Evolutionary conservation across 2,113 vertebrate genomes (phyloP).

Genomic region (Misgurnus anguillicaudatus): DNA sequence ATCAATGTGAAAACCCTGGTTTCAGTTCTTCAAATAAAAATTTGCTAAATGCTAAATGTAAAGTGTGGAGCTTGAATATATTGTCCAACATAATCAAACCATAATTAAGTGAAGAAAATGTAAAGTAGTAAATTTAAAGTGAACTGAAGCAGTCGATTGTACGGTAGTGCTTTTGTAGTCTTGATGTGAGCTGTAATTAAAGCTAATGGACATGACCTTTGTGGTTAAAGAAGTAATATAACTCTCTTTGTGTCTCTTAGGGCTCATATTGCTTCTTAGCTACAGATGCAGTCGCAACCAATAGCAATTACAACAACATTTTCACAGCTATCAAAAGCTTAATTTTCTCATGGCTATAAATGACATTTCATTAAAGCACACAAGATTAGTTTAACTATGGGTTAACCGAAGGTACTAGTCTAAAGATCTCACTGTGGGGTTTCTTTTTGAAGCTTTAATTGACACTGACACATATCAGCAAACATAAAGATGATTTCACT

Average conservation of each 20-base stretch:
- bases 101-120: slow-evolving; percentile 5
- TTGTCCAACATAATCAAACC: slow-evolving; percentile 1
- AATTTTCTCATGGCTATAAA: slow-evolving; percentile 41
- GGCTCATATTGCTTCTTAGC: slow-evolving; percentile 1
- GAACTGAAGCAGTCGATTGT: background rate
- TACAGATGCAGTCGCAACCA: background rate
- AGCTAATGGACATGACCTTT: background rate
- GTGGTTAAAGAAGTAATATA: slow-evolving; percentile 1
- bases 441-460: no score
- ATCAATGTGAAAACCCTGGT: background rate
- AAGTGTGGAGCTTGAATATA: background rate
- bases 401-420: no score
- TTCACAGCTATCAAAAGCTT: slow-evolving; percentile 43
- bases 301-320: slow-evolving; percentile 44
- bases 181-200: slow-evolving; percentile 10
- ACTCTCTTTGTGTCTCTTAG: slow-evolving; percentile 30
- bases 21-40: background rate
- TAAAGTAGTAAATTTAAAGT: background rate
- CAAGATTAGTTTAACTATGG: no score
- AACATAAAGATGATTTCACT: no score
- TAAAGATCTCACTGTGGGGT: background rate
- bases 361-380: slow-evolving; percentile 6
- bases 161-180: slow-evolving; percentile 5
- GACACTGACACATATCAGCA: background rate
- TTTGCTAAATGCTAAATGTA: background rate